Evolutionary conservation across 2,888 invertebrate genomes (phyloP), one percentile per base, ranked within the genome.

Genomic region (Cosmia pyralina): DNA sequence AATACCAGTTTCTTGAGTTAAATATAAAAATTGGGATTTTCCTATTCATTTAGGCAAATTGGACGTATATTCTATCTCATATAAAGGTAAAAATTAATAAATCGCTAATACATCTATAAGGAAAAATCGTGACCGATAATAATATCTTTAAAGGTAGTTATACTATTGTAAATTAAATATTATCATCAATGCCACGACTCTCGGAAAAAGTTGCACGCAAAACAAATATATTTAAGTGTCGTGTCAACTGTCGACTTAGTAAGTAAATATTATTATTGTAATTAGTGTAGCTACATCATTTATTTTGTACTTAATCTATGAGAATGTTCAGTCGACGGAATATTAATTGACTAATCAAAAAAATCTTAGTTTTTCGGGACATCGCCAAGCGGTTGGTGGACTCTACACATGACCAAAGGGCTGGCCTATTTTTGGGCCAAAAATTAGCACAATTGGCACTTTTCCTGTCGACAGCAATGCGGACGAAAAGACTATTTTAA

Each of bases 131-230:
- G 53, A 64, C 15, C 7, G 19, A 59, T 58, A 19, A 34, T 64
- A 41, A 41, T 52, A 15, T 0, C 5, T 0, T 63, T 38, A 7
- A 22, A 22, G 15, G 6, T 28, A 34, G 2, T 28, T 17, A 19
- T 28, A 60, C 13, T 76, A 60, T 60, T 68, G 28, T 48, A 55
- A 44, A 64, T 59, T 63, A 77, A 76, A 70, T 46, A 58, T n/a
- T 58, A 73, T 63, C 48, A 75, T 28, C 52, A 53, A 48, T 22
- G 19, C 28, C n/a, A 53, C 13, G 48, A 44, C 19, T 68, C 28
- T 15, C 15, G 4, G 19, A 68, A 77, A 69, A 70, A 58, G 11
- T n/a, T 77, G 64, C 76, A 70, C 41, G 53, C 63, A 48, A 53
- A 60, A 64, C 53, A 60, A 76, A 76, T 55, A 77, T 60, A 13